A percentile compares a stretch with the other conserved stretches of the same genome.
These are phyloP conservation scores for Miltochrista miniata DNA, from an alignment of 2,888 invertebrate genomes.

Conservation along the genomic window DNA sequence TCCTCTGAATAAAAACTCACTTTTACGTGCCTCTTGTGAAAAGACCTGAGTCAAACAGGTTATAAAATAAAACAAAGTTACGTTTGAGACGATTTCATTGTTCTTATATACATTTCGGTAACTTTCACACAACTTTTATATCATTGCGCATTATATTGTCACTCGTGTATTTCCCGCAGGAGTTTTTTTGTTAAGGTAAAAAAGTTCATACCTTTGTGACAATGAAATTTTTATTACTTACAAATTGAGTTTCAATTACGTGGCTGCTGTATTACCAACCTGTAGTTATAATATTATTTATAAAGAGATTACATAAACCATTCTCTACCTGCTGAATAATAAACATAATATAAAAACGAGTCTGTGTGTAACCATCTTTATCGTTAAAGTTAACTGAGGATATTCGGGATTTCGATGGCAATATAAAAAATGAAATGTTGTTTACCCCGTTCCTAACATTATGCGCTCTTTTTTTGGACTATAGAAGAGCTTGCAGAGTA, in stretches of 20 bases:
- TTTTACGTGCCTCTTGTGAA: background rate
- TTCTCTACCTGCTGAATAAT: too few species aligned
- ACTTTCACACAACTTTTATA: slow-evolving; percentile 10
- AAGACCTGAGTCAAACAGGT: background rate
- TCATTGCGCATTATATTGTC: slow-evolving; percentile 10
- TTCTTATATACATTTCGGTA: slow-evolving; percentile 6
- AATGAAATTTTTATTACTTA: background rate
- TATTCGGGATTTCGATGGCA: too few species aligned
- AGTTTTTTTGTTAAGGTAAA: slow-evolving; percentile 1
- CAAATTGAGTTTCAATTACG: background rate
- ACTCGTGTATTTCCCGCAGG: slow-evolving; percentile 9
- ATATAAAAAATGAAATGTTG: too few species aligned
- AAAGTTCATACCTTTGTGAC: background rate
- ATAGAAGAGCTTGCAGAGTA: too few species aligned
- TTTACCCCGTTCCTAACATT: too few species aligned
- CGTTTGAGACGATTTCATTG: slow-evolving; percentile 6
- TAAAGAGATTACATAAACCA: too few species aligned
- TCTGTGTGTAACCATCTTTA: too few species aligned
- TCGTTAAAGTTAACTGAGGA: too few species aligned
- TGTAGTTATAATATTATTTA: too few species aligned
- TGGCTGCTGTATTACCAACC: background rate
- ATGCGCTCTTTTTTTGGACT: too few species aligned
- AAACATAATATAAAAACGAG: too few species aligned
- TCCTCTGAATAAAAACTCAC: background rate
- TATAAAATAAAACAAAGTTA: slow-evolving; percentile 3